Conservation (phyloP, 2,797 vertebrate species). For the Heterohyrax brucei region DNA sequence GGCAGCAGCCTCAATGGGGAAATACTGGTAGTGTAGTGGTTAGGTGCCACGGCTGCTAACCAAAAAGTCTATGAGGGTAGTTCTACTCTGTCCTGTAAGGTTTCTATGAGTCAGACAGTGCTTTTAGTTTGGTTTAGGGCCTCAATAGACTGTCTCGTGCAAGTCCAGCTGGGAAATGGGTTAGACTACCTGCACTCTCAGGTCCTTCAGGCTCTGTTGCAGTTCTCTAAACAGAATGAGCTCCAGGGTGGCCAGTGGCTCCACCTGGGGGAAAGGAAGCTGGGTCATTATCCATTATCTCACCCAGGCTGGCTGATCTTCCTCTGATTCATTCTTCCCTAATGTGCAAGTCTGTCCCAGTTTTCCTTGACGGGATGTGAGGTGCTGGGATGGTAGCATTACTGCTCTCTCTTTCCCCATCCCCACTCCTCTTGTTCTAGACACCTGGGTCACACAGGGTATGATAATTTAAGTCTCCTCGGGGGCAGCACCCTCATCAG, state of each 20-base stretch:
- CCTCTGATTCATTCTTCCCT: background rate
- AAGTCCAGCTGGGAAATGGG: no score
- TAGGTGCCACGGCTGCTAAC: no score
- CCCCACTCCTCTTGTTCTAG: background rate
- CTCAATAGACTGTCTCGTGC: rapidly evolving
- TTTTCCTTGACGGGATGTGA: background rate
- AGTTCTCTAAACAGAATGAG: background rate
- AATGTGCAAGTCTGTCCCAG: background rate
- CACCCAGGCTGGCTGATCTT: background rate
- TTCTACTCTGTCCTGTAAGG: no score
- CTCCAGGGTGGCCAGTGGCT: background rate
- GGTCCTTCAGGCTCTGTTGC: no score
- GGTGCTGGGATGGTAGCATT: no score
- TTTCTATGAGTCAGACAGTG: no score
- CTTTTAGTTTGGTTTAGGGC: no score
- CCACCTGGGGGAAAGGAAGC: rapidly evolving
- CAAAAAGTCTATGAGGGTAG: no score
- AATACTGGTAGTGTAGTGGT: no score
- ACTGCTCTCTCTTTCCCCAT: background rate
- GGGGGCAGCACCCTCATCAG: conserved; percentile 71
- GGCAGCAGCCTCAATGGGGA: background rate
- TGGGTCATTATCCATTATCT: rapidly evolving
- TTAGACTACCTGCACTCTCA: background rate
- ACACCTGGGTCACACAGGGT: background rate
- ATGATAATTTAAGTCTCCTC: conserved; percentile 74